Evolutionary conservation across 2,888 invertebrate species (phyloP).

Genomic region (Hirtodrosophila duncani): DNA sequence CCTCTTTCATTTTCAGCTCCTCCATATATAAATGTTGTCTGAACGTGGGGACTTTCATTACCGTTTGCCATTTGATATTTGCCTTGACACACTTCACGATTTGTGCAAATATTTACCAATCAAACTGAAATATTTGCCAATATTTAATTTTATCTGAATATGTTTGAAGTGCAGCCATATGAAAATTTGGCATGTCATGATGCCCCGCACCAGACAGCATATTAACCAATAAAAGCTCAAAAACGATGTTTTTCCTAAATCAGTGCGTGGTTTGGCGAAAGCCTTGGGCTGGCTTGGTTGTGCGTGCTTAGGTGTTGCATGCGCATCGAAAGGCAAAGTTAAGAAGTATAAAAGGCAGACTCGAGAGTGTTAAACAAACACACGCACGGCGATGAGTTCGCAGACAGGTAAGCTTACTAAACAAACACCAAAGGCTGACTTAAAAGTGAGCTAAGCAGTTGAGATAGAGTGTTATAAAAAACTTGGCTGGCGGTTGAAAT

Average conservation of each 20-base stretch:
- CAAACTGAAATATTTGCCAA: no score
- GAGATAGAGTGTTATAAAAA: background rate
- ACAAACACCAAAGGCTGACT: conserved; percentile 49
- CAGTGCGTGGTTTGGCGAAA: background rate
- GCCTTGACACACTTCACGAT: background rate
- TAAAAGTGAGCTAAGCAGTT: conserved; percentile 41
- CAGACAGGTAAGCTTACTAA: conserved; percentile 51
- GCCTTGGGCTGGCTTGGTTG: conserved; percentile 18
- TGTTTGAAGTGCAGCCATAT: no score
- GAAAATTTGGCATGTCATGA: background rate
- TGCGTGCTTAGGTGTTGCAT: conserved; percentile 45
- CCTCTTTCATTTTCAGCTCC: no score
- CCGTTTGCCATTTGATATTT: conserved; percentile 10
- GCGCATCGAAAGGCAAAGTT: conserved; percentile 32
- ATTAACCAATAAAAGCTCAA: conserved; percentile 11
- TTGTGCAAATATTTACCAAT: background rate
- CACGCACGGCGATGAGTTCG: background rate
- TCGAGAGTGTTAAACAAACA: conserved; percentile 51
- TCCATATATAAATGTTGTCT: no score
- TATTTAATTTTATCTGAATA: no score
- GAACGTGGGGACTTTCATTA: no score
- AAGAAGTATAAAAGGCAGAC: conserved; percentile 19
- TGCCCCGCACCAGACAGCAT: background rate
- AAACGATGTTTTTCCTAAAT: conserved; percentile 9
- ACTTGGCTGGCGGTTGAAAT: no score